Conservation (phyloP, 2,797 vertebrate species). For the Sebastes minor region DNA sequence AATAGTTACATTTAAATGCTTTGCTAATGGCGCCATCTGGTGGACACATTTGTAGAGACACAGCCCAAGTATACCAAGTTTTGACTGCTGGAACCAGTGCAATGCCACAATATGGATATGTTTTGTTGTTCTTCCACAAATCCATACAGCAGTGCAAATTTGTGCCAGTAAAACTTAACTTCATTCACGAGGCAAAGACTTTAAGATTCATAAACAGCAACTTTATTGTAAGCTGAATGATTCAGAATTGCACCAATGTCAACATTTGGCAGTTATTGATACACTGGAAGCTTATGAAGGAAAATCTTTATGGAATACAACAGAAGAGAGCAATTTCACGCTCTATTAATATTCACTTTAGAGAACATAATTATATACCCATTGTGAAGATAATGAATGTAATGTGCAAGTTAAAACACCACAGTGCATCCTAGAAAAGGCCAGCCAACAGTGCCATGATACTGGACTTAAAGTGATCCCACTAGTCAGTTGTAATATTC, state of each 20-base stretch:
- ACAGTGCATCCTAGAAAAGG: slow-evolving; percentile 37
- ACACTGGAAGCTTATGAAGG: not conserved
- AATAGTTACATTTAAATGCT: not conserved
- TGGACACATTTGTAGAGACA: slow-evolving; percentile 2
- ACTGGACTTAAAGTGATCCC: slow-evolving; percentile 40
- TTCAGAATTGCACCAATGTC: not conserved
- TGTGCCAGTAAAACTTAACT: not conserved
- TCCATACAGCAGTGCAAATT: not conserved
- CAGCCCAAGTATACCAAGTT: not conserved
- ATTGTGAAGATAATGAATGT: not conserved
- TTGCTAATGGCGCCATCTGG: slow-evolving; percentile 18
- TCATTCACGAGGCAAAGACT: not conserved
- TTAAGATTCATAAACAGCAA: not conserved
- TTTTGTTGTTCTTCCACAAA: not conserved
- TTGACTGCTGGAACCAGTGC: not conserved
- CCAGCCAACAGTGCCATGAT: slow-evolving; percentile 7
- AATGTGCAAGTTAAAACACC: not conserved
- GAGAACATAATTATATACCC: not conserved
- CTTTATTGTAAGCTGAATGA: slow-evolving; percentile 56
- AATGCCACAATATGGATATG: not conserved
- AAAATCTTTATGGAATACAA: not conserved
- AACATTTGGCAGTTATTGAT: slow-evolving; percentile 45
- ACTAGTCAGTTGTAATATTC: not conserved
- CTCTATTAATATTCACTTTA: slow-evolving; percentile 5
- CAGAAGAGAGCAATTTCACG: not conserved